A percentile compares a stretch with the other conserved stretches of the same genome.
phyloP scores from a whole-genome alignment of 2,797 vertebrate genomes.

The Darevskia mixta region DNA sequence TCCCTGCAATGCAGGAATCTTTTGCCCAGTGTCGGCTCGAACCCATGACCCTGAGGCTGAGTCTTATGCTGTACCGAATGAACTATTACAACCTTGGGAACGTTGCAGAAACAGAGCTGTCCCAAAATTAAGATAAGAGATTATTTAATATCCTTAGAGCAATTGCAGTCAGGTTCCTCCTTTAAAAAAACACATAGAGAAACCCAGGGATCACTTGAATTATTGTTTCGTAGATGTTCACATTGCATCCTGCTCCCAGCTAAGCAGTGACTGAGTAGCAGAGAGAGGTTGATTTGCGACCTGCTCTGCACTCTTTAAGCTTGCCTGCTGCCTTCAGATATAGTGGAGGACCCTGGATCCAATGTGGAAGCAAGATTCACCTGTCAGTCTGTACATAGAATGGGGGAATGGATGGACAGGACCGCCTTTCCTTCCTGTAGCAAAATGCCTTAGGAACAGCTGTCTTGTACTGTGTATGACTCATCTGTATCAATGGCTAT shows the following conservation, averaged over 20 bases:
- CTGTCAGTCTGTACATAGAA: neutral
- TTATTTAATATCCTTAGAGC: neutral
- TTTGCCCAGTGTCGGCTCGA: too few species aligned
- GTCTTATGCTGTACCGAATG: too few species aligned
- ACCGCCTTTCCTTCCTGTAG: neutral
- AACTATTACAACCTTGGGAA: too few species aligned
- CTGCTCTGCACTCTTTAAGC: too few species aligned
- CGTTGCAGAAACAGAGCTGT: too few species aligned
- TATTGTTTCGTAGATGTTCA: slow-evolving; percentile 16
- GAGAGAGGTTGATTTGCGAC: too few species aligned
- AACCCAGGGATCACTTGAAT: slow-evolving; percentile 56
- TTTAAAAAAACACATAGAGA: slow-evolving; percentile 67
- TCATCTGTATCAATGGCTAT: too few species aligned
- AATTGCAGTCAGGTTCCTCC: neutral
- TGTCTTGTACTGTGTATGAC: too few species aligned
- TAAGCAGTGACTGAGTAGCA: too few species aligned
- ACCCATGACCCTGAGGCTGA: too few species aligned
- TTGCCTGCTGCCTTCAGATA: neutral
- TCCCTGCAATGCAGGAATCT: too few species aligned
- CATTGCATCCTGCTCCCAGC: neutral
- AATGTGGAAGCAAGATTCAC: neutral
- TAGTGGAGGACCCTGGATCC: neutral
- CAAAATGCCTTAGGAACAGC: neutral
- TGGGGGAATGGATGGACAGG: neutral
- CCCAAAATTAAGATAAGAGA: too few species aligned